phyloP scores from a whole-genome alignment of 2,797 vertebrate genomes.

The Hypotaenidia okinawae region DNA sequence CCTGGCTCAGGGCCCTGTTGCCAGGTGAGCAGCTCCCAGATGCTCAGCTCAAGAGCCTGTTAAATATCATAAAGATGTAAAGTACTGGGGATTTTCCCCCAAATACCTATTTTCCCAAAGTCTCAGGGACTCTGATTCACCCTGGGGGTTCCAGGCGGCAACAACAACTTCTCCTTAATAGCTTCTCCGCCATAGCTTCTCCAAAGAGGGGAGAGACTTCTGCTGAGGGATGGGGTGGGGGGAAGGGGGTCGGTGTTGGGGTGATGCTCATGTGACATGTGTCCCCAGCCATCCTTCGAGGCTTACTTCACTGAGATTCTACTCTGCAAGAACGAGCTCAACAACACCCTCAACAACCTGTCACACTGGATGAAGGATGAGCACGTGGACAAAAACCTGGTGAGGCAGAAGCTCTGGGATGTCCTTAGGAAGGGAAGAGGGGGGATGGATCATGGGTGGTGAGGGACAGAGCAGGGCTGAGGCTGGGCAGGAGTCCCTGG shows the following conservation, averaged over 20 bases:
- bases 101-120: neutral
- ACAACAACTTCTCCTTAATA: neutral
- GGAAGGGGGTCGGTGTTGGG: accelerated
- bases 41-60: neutral
- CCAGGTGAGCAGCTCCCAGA: neutral
- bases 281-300: constrained; percentile 69
- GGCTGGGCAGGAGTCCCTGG: neutral
- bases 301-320: constrained; percentile 62
- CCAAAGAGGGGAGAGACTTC: neutral
- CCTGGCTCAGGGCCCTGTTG: neutral
- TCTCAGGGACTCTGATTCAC: neutral
- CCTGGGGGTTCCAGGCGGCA: neutral
- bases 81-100: neutral
- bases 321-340: constrained; percentile 68
- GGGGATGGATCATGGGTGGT: neutral
- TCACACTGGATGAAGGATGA: constrained; percentile 77
- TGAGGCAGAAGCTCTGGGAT: constrained; percentile 26
- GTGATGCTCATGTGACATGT: neutral
- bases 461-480: neutral
- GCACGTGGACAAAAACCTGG: constrained; percentile 70
- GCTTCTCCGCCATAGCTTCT: neutral
- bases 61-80: neutral
- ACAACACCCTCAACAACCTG: constrained; percentile 73
- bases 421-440: neutral
- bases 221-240: neutral